phyloP scores from a whole-genome alignment of 2,113 vertebrate species.

The Carassius carassius region DNA sequence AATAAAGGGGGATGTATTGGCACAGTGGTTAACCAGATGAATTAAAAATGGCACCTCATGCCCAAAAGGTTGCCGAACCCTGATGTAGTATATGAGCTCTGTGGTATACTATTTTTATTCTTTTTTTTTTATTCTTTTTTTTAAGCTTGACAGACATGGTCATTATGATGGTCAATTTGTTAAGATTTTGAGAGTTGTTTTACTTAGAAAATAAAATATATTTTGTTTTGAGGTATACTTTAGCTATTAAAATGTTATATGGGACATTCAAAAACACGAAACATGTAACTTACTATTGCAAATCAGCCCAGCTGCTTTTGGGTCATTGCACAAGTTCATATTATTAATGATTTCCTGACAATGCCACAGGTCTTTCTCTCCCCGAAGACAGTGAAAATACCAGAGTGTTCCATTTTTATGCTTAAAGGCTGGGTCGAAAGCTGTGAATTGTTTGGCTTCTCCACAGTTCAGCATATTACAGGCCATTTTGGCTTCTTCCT shows the following conservation, averaged over 20 bases:
- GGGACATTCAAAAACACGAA: neutral
- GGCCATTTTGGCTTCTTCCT: constrained; percentile 49
- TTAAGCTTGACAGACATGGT: neutral
- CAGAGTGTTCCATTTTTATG: constrained; percentile 51
- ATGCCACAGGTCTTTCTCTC: constrained; percentile 45
- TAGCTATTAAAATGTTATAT: neutral
- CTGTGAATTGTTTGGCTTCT: accelerated
- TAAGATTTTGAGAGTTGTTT: neutral
- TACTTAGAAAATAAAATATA: no score
- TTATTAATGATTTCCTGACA: constrained; percentile 32
- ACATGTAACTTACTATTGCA: constrained; percentile 63
- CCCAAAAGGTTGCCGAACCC: no score
- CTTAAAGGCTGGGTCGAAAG: constrained; percentile 48
- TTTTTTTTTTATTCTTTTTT: neutral
- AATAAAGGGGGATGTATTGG: no score
- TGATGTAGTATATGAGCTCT: no score
- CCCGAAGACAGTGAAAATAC: accelerated
- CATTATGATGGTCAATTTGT: neutral
- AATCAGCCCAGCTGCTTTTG: constrained; percentile 64
- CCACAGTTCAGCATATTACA: constrained; percentile 72
- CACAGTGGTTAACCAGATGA: no score
- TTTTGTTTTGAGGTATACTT: no score
- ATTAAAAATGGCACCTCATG: no score
- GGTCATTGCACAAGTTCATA: accelerated
- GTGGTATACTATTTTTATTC: no score